Conservation (phyloP, 2,797 vertebrate species). For the Emys orbicularis region DNA sequence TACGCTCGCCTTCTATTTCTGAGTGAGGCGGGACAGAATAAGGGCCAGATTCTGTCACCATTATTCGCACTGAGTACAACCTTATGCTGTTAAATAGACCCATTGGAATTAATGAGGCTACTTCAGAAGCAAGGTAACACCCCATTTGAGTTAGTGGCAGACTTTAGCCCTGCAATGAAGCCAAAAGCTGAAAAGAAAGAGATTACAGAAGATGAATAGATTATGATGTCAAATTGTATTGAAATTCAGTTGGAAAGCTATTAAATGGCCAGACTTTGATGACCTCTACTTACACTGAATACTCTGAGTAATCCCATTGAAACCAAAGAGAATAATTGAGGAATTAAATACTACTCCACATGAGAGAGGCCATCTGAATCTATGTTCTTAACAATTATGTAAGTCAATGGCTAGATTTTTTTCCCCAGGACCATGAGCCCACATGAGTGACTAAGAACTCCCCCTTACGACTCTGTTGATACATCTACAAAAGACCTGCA, state of each 20-base stretch:
- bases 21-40: slow-evolving; percentile 54
- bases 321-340: background rate
- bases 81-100: slow-evolving; percentile 39
- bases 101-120: slow-evolving; percentile 42
- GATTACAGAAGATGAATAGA: background rate
- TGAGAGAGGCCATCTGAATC: background rate
- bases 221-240: background rate
- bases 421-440: background rate
- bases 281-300: background rate
- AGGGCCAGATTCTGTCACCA: slow-evolving; percentile 47
- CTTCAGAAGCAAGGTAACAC: background rate
- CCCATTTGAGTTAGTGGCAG: slow-evolving; percentile 28
- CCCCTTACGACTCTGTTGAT: background rate
- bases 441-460: background rate
- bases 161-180: background rate
- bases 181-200: background rate
- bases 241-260: background rate
- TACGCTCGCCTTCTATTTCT: slow-evolving; percentile 52
- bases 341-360: background rate
- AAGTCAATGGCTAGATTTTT: background rate
- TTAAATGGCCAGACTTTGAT: background rate
- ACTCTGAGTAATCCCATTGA: background rate
- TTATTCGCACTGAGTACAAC: slow-evolving; percentile 44
- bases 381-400: accelerated
- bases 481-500: background rate